A percentile compares a stretch with the other conserved stretches of the same genome.
phyloP scores from a whole-genome alignment of 2,113 vertebrate species.

The Centropus unirufus region DNA sequence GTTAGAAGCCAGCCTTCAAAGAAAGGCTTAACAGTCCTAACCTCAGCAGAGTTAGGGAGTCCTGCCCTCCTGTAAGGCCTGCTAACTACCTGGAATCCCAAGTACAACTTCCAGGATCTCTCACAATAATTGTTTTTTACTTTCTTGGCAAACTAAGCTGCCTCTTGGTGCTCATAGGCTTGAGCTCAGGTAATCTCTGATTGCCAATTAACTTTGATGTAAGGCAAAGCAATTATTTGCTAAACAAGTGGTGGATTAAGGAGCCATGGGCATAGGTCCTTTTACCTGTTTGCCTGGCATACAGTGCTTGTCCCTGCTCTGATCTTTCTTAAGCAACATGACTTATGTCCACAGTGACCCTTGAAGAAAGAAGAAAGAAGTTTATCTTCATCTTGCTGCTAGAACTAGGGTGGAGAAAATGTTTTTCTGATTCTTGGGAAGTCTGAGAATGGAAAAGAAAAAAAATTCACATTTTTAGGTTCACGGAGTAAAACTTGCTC shows the following conservation, averaged over 20 bases:
- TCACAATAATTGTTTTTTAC: constrained; percentile 15
- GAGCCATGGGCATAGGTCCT: not conserved
- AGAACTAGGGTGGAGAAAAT: not conserved
- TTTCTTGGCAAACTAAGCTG: constrained; percentile 21
- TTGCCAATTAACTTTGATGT: constrained; percentile 20
- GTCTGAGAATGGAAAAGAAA: not conserved
- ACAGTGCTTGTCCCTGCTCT: not conserved
- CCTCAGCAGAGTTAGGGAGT: not conserved
- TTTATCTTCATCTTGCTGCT: not conserved
- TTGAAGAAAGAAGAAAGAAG: not conserved
- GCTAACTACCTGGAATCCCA: not conserved
- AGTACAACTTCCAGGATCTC: not conserved
- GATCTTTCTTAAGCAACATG: not conserved
- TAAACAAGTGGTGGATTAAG: not conserved
- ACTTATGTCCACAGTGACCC: not conserved
- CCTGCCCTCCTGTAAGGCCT: not conserved
- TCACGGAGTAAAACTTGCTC: not conserved
- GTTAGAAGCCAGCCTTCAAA: not conserved
- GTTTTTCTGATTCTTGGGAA: not conserved
- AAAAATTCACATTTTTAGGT: not conserved
- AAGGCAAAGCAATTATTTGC: constrained; percentile 20
- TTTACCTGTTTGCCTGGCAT: not conserved
- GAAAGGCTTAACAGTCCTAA: not conserved
- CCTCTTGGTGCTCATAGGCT: not conserved
- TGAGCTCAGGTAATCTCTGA: constrained; percentile 21